Evolutionary conservation across 2,888 invertebrate species (phyloP).

Genomic region (Pristionchus exspectatus): DNA sequence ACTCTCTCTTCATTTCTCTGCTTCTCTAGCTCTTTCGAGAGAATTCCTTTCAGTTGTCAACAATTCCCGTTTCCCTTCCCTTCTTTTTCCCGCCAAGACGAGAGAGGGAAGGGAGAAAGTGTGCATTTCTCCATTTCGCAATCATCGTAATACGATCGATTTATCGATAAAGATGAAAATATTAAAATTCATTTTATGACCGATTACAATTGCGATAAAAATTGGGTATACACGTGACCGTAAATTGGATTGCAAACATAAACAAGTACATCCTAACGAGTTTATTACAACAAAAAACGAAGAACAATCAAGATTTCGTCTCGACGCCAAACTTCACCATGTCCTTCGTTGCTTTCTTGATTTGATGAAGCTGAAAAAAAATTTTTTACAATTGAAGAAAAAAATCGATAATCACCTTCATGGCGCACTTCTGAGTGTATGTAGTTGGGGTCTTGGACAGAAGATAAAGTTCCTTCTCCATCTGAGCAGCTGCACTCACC

Average conservation of each 20-base stretch:
- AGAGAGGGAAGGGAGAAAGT: not conserved
- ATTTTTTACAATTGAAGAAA: not conserved
- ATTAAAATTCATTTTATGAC: not conserved
- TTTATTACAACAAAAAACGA: not conserved
- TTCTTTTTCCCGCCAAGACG: slow-evolving; percentile 2
- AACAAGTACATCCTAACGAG: slow-evolving; percentile 7
- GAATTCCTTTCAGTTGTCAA: not conserved
- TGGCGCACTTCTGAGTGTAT: slow-evolving; percentile 64
- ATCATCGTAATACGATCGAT: not conserved
- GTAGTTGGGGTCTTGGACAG: slow-evolving; percentile 62
- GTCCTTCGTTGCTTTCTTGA: slow-evolving; percentile 54
- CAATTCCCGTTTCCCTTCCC: not conserved
- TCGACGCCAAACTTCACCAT: not conserved
- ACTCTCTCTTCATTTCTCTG: not conserved
- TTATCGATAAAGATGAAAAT: not conserved
- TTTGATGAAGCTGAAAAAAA: slow-evolving; percentile 30
- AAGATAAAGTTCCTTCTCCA: slow-evolving; percentile 63
- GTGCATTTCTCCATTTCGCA: not conserved
- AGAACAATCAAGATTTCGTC: not conserved
- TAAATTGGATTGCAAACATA: not conserved
- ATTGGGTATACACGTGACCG: slow-evolving; percentile 1
- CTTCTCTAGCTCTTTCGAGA: not conserved
- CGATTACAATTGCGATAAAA: slow-evolving; percentile 10
- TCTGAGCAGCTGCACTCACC: slow-evolving; percentile 58
- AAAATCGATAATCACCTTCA: slow-evolving; percentile 60